Conservation (phyloP, 2,797 vertebrate genomes). For the Cryptoblepharus egeriae region DNA sequence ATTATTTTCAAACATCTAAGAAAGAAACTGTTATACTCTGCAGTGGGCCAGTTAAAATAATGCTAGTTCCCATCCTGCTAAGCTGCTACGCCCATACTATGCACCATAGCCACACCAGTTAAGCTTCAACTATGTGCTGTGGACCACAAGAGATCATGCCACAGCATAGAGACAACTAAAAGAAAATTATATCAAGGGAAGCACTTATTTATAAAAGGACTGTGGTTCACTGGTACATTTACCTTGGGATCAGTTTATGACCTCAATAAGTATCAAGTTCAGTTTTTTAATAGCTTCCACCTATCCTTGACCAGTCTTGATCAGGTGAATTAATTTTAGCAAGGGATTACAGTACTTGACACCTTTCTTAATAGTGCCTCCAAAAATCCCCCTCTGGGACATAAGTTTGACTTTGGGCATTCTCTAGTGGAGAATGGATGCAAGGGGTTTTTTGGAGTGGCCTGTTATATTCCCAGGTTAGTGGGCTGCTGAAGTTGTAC, state of each 20-base stretch:
- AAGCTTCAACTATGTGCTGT: no score
- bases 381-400: neutral
- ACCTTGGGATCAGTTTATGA: neutral
- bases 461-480: no score
- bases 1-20: neutral
- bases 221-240: no score
- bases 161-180: no score
- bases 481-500: no score
- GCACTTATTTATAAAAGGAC: neutral
- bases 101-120: no score
- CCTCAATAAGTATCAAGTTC: neutral
- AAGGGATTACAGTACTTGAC: neutral
- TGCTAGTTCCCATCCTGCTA: neutral
- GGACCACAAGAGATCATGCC: no score
- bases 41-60: neutral
- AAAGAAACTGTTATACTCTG: neutral
- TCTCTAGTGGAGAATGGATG: no score
- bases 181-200: no score
- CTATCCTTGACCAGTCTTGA: neutral
- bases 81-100: neutral
- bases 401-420: constrained; percentile 3
- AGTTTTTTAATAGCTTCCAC: neutral
- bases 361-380: neutral
- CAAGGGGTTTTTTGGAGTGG: no score
- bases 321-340: neutral